These are phyloP conservation scores for Pseudomyrmex dendroicus DNA, from an alignment of 1,140 invertebrate species.

Conservation along the genomic window DNA sequence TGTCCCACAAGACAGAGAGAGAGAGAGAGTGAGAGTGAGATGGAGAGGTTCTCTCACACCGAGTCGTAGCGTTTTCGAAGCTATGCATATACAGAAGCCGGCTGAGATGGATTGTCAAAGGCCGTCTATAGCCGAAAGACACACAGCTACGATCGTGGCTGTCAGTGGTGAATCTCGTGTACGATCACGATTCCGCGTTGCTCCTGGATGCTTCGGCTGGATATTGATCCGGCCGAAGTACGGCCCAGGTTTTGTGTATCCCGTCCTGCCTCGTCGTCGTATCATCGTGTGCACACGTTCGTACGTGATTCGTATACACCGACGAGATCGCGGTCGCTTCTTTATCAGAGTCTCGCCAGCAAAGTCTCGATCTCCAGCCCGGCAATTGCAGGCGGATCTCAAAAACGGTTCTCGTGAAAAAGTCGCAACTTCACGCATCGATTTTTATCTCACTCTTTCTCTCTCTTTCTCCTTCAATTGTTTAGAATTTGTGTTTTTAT, in stretches of 20 bases:
- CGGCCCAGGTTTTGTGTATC: conserved; percentile 37
- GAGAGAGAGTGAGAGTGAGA: neutral
- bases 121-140: conserved; percentile 60
- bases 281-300: conserved; percentile 11
- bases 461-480: too few species aligned
- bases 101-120: conserved; percentile 65
- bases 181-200: conserved; percentile 59
- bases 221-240: conserved; percentile 67
- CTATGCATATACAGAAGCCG: neutral
- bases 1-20: neutral
- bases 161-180: conserved; percentile 46
- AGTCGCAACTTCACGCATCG: neutral
- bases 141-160: conserved; percentile 38
- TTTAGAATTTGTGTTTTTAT: too few species aligned
- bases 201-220: conserved; percentile 11
- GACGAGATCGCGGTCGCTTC: conserved; percentile 29
- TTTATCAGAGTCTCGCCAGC: conserved; percentile 36
- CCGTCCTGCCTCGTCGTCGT: neutral
- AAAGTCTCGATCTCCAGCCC: neutral
- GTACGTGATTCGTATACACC: conserved; percentile 47
- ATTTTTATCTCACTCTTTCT: neutral
- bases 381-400: neutral
- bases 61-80: neutral
- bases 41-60: too few species aligned
- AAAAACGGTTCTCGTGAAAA: neutral